Evolutionary conservation across 2,113 vertebrate genomes (phyloP), one percentile per base, ranked within the genome.

Genomic region (Mirza zaza): DNA sequence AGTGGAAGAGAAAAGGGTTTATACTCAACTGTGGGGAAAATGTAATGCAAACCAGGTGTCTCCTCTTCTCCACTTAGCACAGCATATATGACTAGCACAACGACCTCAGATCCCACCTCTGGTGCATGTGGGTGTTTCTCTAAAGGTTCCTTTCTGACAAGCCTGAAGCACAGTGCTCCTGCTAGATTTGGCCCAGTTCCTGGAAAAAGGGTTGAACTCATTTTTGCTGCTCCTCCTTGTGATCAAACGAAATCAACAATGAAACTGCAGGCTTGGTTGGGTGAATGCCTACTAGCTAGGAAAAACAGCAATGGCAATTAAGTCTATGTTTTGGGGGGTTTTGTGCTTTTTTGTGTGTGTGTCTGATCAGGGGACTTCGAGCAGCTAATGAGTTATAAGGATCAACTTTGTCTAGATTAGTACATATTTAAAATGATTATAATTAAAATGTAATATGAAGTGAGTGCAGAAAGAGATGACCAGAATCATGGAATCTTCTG

Each of bases 21-120:
- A 17, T 39, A 29, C 25, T 45, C 36, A 75, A 45, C 48, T 20
- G 52, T 8, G 3, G 61, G 75, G 73, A 29, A 89, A 96, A 80
- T 27, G 34, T 23, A 20, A 71, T 13, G 32, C 9, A 29, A 91
- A 25, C 13, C 57, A 86, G 32, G 21, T 39, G 61, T 57, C 73
- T 63, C 0, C 2, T 20, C 39, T 50, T 71, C 39, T 29, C 2
- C 14, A 34, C 36, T 67, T 59, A 50, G 25, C 17, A 57, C 11
- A 39, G 27, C 6, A 36, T 9, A 12, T 2, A 14, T 8, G 2
- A 3, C 45, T 27, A 42, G 5, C 8, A 5, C 5, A 0, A 4
- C 18, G 3, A 4, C 48, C 8, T 12, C 7, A 0, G 3, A 34
- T 34, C 29, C n/a, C 63, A n/a, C 5, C 34, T 48, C 34, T 18